Evolutionary conservation across 92 coral and sea anemone genomes (phyloP).

Genomic region (Zoanthus sociatus): DNA sequence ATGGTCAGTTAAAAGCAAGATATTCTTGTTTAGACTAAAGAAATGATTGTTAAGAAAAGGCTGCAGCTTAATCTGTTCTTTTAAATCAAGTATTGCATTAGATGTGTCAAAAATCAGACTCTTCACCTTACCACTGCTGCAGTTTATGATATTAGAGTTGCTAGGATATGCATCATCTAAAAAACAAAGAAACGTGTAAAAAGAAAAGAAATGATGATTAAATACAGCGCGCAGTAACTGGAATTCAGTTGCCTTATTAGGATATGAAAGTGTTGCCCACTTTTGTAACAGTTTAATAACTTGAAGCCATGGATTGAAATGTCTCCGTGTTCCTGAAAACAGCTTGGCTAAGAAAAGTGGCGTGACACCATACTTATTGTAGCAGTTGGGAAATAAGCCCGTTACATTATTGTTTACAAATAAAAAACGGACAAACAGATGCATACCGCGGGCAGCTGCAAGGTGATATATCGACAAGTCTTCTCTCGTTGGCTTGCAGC

Average conservation of each 20-base stretch:
- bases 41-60: neutral
- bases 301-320: constrained; percentile 56
- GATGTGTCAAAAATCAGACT: neutral
- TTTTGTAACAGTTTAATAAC: constrained; percentile 9
- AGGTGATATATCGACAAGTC: constrained; percentile 69
- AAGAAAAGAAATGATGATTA: neutral
- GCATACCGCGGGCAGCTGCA: constrained; percentile 78
- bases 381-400: constrained; percentile 58
- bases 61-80: neutral
- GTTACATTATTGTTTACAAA: constrained; percentile 28
- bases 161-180: too few species aligned
- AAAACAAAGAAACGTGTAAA: neutral
- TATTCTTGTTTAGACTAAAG: neutral
- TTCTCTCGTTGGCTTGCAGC: constrained; percentile 15
- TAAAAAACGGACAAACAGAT: constrained; percentile 40
- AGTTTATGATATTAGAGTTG: neutral
- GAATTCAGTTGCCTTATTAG: constrained; percentile 49
- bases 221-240: constrained; percentile 8
- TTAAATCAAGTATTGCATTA: neutral
- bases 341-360: constrained; percentile 78
- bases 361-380: constrained; percentile 63
- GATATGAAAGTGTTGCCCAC: constrained; percentile 50
- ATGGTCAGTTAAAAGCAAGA: neutral
- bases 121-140: neutral
- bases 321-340: constrained; percentile 21